Conservation (phyloP, 2,797 vertebrate genomes). For the Furcifer pardalis region DNA sequence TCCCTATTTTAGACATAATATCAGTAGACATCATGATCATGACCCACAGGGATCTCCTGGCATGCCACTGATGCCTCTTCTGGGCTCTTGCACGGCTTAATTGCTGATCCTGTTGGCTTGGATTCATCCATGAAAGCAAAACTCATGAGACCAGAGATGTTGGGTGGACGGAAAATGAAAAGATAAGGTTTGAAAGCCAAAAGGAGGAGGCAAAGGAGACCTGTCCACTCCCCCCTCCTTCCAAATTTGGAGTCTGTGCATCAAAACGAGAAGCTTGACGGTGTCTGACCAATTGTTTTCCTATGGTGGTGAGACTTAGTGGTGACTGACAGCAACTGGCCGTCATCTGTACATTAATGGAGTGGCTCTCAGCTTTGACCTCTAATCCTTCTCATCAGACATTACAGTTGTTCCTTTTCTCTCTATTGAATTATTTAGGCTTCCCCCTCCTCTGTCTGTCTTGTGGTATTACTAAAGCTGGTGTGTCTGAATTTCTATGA, state of each 20-base stretch:
- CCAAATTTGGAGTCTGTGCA: neutral
- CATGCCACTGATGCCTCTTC: neutral
- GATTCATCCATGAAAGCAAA: neutral
- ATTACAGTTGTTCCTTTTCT: neutral
- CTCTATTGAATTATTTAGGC: conserved; percentile 25
- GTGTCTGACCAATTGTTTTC: neutral
- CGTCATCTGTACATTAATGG: conserved; percentile 4
- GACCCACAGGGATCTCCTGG: neutral
- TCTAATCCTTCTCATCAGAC: neutral
- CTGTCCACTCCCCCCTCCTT: no score
- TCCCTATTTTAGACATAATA: neutral
- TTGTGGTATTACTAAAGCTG: neutral
- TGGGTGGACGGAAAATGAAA: neutral
- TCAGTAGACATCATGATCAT: neutral
- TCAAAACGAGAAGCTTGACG: neutral
- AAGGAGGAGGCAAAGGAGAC: neutral
- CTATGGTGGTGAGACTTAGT: neutral
- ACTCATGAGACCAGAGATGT: neutral
- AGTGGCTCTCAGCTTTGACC: neutral
- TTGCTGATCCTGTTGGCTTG: neutral
- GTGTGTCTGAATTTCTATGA: conserved; percentile 30
- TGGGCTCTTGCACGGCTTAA: neutral
- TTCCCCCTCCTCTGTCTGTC: neutral
- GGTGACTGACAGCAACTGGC: neutral
- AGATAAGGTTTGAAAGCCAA: neutral